phyloP scores from a whole-genome alignment of 2,797 vertebrate species.

The Chrosomus eos region DNA sequence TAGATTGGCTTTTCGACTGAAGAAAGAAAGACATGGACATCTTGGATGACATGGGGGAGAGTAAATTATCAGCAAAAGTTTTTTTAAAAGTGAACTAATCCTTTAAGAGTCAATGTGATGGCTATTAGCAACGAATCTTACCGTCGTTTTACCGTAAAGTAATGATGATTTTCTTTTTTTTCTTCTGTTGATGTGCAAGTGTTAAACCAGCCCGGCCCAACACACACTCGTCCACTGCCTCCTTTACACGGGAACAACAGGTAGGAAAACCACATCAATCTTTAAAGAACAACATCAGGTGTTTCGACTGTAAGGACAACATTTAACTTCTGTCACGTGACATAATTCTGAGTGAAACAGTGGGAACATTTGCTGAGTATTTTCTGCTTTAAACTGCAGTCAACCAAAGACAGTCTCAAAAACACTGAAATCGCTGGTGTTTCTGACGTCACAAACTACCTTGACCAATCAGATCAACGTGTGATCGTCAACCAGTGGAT shows the following conservation, averaged over 20 bases:
- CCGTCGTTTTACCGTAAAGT: not conserved
- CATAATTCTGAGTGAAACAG: not conserved
- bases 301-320: not conserved
- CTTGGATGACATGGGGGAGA: too few relatives aligned
- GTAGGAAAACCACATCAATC: not conserved
- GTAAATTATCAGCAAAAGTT: too few relatives aligned
- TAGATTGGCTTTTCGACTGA: too few relatives aligned
- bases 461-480: too few relatives aligned
- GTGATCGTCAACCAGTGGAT: too few relatives aligned
- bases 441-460: too few relatives aligned
- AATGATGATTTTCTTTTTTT: slow-evolving; percentile 19
- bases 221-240: slow-evolving; percentile 66
- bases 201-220: slow-evolving; percentile 72
- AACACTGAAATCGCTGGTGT: too few relatives aligned
- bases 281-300: not conserved
- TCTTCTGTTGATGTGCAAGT: slow-evolving; percentile 71
- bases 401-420: too few relatives aligned
- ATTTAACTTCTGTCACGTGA: not conserved
- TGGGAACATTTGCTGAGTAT: not conserved
- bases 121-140: not conserved
- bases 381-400: too few relatives aligned
- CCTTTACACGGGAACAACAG: slow-evolving; percentile 61
- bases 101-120: too few relatives aligned
- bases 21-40: too few relatives aligned
- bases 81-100: too few relatives aligned